Evolutionary conservation across 2,888 invertebrate genomes (phyloP).

Genomic region (Pardosa pseudoannulata): DNA sequence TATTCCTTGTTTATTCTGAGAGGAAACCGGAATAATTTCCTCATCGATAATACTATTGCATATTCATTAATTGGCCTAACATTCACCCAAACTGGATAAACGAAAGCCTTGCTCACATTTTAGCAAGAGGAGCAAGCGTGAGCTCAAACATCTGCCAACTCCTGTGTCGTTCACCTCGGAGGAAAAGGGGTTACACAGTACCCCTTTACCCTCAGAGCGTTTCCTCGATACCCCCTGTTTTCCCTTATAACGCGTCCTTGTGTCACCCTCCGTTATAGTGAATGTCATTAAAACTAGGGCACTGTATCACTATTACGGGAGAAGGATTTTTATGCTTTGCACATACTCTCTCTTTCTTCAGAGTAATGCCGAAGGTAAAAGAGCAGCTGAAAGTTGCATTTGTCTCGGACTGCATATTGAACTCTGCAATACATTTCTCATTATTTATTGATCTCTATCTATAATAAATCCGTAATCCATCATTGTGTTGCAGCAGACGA

Average conservation of each 20-base stretch:
- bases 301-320: slow-evolving; percentile 22
- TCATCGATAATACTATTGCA: too few species aligned
- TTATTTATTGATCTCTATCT: too few species aligned
- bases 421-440: too few species aligned
- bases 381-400: too few species aligned
- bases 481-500: too few species aligned
- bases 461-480: too few species aligned
- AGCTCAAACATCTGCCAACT: background rate
- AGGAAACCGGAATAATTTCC: too few species aligned
- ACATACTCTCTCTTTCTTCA: background rate
- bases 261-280: background rate
- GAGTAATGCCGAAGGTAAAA: background rate
- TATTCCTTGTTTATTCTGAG: too few species aligned
- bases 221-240: slow-evolving; percentile 20
- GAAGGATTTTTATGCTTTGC: background rate
- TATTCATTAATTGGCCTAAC: too few species aligned
- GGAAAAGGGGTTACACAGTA: slow-evolving; percentile 30
- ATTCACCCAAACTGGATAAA: too few species aligned
- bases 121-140: background rate
- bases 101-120: background rate
- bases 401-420: too few species aligned
- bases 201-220: slow-evolving; percentile 30
- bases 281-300: slow-evolving; percentile 33
- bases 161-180: slow-evolving; percentile 52
- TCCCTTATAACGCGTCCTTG: slow-evolving; percentile 5